Percentiles rank a stretch among this genome's conserved stretches.
Evolutionary conservation across 2,797 vertebrate species (phyloP).

Genomic region (Myotis vivesi): DNA sequence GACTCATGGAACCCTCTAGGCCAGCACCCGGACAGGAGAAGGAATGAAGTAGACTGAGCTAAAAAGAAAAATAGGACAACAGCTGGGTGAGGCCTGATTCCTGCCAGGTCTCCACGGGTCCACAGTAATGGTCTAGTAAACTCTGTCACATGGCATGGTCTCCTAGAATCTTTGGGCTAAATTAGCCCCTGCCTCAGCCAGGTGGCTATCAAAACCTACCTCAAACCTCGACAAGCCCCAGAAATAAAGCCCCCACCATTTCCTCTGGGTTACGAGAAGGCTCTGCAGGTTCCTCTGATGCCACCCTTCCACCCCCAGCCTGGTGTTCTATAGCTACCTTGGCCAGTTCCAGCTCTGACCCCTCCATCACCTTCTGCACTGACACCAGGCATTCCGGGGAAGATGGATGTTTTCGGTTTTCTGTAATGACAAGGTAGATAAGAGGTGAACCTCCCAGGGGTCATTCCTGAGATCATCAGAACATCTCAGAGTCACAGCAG

Average conservation of each 20-base stretch:
- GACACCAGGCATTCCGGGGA: constrained; percentile 83
- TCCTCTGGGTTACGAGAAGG: neutral
- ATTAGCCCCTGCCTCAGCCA: constrained; percentile 1
- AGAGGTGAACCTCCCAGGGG: neutral
- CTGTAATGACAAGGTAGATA: constrained; percentile 72
- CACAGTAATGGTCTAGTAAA: neutral
- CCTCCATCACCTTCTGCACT: constrained; percentile 85
- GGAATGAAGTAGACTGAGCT: neutral
- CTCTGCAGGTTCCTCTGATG: neutral
- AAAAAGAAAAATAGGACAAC: neutral
- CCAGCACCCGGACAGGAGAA: neutral
- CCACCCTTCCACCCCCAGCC: neutral
- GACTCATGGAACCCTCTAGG: neutral
- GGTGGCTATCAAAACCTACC: neutral
- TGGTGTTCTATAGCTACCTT: constrained; percentile 86
- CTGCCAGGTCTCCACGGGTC: neutral
- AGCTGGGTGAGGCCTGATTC: neutral
- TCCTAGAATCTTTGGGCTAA: neutral
- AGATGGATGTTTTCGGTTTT: constrained; percentile 85
- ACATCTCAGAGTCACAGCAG: neutral
- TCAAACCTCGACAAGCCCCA: neutral
- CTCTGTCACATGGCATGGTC: neutral
- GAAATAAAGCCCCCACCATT: constrained; percentile 14
- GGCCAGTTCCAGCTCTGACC: constrained; percentile 89
- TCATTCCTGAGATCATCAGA: neutral